Evolutionary conservation across 2,888 invertebrate species (phyloP).

Genomic region (Rambutsinella grinnellia): DNA sequence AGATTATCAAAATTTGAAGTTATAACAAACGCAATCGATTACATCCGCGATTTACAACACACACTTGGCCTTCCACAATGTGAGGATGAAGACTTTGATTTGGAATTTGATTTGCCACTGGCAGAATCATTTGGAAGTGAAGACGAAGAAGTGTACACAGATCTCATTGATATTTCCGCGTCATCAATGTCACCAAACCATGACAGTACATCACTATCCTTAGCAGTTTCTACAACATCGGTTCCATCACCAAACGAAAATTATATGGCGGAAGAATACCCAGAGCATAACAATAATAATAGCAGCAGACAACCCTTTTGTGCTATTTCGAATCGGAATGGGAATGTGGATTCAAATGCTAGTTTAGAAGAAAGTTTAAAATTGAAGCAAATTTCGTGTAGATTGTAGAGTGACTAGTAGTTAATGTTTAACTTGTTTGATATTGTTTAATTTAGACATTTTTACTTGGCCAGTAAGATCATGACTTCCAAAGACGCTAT

Average conservation of each 20-base stretch:
- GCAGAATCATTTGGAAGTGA: neutral
- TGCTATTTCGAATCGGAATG: neutral
- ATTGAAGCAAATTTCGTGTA: neutral
- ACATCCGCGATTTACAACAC: neutral
- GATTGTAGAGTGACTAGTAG: neutral
- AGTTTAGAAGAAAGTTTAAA: neutral
- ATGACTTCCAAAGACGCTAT: neutral
- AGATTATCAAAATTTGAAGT: conserved; percentile 5
- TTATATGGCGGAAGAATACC: neutral
- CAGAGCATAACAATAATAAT: neutral
- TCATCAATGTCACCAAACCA: neutral
- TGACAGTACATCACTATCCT: neutral
- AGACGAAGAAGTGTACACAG: neutral
- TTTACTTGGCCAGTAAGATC: neutral
- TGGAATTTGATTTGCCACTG: neutral
- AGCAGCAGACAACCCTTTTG: neutral
- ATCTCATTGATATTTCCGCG: neutral
- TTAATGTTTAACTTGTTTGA: neutral
- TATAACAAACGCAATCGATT: neutral
- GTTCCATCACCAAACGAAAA: neutral
- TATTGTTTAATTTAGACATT: too few relatives aligned
- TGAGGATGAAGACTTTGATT: neutral
- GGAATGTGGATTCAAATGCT: neutral
- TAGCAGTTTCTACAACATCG: neutral
- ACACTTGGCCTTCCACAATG: neutral